These are phyloP conservation scores for Ricordea florida DNA, from an alignment of 92 coral and sea anemone genomes.

Conservation along the genomic window DNA sequence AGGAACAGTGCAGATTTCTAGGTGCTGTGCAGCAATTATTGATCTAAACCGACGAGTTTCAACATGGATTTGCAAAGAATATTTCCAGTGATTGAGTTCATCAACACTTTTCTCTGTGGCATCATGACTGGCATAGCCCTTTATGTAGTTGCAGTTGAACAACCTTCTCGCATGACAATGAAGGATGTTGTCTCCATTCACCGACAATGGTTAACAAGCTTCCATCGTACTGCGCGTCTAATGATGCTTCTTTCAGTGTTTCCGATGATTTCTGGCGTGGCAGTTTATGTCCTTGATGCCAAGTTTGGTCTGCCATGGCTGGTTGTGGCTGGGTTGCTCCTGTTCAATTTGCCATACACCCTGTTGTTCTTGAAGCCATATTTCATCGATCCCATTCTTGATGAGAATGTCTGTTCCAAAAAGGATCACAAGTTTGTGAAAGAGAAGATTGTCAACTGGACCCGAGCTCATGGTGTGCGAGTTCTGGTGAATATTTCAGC, in stretches of 20 bases:
- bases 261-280: constrained; percentile 55
- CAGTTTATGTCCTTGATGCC: background rate
- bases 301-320: constrained; percentile 66
- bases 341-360: constrained; percentile 56
- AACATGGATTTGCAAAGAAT: constrained; percentile 30
- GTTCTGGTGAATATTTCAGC: constrained; percentile 36
- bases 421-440: constrained; percentile 57
- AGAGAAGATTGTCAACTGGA: constrained; percentile 46
- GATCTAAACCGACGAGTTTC: background rate
- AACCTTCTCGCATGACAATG: constrained; percentile 68
- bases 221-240: constrained; percentile 42
- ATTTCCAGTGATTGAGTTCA: constrained; percentile 45
- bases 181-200: constrained; percentile 57
- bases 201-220: constrained; percentile 57
- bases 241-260: constrained; percentile 59
- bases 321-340: constrained; percentile 57
- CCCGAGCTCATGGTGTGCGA: constrained; percentile 48
- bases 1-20: too few relatives aligned
- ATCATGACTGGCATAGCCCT: constrained; percentile 59
- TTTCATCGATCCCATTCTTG: constrained; percentile 61
- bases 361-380: constrained; percentile 58
- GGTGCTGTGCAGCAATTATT: too few relatives aligned
- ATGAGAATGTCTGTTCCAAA: constrained; percentile 42
- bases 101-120: constrained; percentile 60
- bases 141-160: constrained; percentile 52